Evolutionary conservation across 2,797 vertebrate species (phyloP), one percentile per base, ranked within the genome.

Genomic region (Malurus leucopterus): DNA sequence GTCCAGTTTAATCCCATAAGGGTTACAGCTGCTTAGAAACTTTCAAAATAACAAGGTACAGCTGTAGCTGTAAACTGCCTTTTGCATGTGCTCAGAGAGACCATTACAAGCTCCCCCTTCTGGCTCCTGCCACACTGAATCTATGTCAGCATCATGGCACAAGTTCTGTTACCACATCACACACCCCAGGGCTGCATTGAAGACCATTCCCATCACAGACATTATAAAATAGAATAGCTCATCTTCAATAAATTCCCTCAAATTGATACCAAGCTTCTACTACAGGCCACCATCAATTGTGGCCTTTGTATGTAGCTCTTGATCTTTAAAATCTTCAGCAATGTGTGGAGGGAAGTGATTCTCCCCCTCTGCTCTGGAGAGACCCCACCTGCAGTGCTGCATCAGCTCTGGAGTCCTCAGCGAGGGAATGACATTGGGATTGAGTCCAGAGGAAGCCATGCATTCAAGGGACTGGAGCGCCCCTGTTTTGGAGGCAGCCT

Each of bases 61-160:
- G 17, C n/a, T 75, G 20, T 19, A 40, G 40, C 23, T 30, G 8
- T 34, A 75, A 65, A 61, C 16, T 32, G 59, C 13, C 26, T 80
- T 71, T 32, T 41, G 18, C 0, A 0, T 20, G 30, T 6, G n/a
- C 50, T 47, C 21, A 16, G 27, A 68, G 15, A 59, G 14, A 63
- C 0, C 2, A 68, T 16, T 81, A 44, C 5, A 36, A 55, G 36
- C 19, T 58, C 44, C 34, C 50, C 13, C 40, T 75, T 67, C 53
- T 68, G 29, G 27, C 27, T 75, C n/a, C 38, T 63, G 46, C 1
- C 38, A 68, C 17, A 13, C 6, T 58, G 62, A 50, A 69, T 57
- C 26, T 38, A 34, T 2, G 14, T 29, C n/a, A 71, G 12, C 46
- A 67, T 50, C 23, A 43, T 4, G 30, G 30, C 3, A 49, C 5